phyloP scores from a whole-genome alignment of 2,797 vertebrate genomes.

The Momotus momota region DNA sequence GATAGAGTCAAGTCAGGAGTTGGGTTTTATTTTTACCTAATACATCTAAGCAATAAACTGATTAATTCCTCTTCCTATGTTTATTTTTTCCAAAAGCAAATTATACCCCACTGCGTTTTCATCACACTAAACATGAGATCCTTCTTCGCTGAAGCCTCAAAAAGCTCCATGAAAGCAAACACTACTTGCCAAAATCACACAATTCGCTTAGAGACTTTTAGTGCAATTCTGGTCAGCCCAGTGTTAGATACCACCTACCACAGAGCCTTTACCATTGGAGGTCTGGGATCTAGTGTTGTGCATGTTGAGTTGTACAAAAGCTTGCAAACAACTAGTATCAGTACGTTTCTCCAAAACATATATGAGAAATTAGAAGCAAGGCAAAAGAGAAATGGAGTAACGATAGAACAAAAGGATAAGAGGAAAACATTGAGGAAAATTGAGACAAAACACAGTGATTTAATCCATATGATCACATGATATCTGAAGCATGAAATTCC shows the following conservation, averaged over 20 bases:
- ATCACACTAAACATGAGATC: not conserved
- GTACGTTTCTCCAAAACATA: not conserved
- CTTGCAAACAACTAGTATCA: not conserved
- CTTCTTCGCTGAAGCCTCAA: not conserved
- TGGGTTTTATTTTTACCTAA: not conserved
- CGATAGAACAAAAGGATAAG: not conserved
- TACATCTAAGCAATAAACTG: not conserved
- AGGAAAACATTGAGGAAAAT: not conserved
- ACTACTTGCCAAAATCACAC: not conserved
- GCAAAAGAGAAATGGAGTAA: not conserved
- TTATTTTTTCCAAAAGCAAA: not conserved
- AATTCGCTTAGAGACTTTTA: not conserved
- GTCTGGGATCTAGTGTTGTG: not conserved
- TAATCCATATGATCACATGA: slow-evolving; percentile 1
- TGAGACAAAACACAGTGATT: slow-evolving; percentile 40
- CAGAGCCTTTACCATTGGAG: not conserved
- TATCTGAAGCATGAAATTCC: slow-evolving; percentile 23
- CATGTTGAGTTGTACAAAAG: not conserved
- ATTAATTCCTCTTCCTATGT: not conserved
- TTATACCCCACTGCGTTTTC: not conserved
- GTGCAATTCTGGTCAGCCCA: not conserved
- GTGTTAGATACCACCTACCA: not conserved
- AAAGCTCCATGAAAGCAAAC: not conserved
- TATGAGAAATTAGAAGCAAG: not conserved
- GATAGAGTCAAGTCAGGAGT: not conserved